Evolutionary conservation across 1,140 invertebrate genomes (phyloP).

Genomic region (Leptopilina boulardi): DNA sequence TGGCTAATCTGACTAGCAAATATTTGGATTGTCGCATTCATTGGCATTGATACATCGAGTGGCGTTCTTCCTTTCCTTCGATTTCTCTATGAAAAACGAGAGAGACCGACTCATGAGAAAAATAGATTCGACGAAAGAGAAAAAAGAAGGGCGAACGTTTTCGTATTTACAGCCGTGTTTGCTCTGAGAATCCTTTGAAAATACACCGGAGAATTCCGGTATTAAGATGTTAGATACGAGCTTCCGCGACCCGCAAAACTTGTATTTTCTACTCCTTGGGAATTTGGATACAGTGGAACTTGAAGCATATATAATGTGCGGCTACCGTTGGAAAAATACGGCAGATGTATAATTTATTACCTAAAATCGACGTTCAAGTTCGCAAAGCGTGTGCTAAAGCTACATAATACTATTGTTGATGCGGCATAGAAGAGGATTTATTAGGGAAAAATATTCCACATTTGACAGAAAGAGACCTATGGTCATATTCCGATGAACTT

Average conservation of each 20-base stretch:
- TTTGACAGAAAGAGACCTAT: neutral
- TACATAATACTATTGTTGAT: constrained; percentile 12
- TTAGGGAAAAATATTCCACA: constrained; percentile 13
- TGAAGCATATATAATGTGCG: neutral
- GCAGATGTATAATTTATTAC: constrained; percentile 9
- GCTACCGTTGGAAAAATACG: neutral
- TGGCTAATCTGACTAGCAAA: constrained; percentile 74
- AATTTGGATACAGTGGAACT: constrained; percentile 37
- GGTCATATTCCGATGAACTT: neutral
- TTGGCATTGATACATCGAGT: constrained; percentile 71
- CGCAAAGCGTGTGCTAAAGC: constrained; percentile 9
- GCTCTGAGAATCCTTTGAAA: constrained; percentile 53
- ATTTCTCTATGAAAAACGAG: constrained; percentile 38
- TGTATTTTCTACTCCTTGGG: constrained; percentile 16
- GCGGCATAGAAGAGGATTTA: constrained; percentile 20
- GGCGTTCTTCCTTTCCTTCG: constrained; percentile 42
- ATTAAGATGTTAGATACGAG: constrained; percentile 66
- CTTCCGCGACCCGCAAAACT: constrained; percentile 37
- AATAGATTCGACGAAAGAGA: constrained; percentile 35
- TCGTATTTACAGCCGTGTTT: constrained; percentile 58
- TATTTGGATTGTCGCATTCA: constrained; percentile 75
- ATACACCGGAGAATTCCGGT: constrained; percentile 57
- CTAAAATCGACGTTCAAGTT: constrained; percentile 30
- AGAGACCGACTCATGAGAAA: constrained; percentile 40
- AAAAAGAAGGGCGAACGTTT: constrained; percentile 42